Evolutionary conservation across 1,140 invertebrate species (phyloP).

Genomic region (Argopecten irradians): DNA sequence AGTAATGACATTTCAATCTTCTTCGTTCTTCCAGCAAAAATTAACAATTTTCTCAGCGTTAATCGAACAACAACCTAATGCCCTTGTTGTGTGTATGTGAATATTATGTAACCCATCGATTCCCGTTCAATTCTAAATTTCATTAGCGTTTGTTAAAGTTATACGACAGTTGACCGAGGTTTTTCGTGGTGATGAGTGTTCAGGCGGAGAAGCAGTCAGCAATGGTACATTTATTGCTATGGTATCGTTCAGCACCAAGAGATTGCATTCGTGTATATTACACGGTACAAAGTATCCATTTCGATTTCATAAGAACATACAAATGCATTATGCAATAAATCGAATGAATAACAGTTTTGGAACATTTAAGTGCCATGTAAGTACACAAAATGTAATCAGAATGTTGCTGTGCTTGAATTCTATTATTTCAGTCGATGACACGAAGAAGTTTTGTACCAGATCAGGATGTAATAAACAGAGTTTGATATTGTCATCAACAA

Average conservation of each 20-base stretch:
- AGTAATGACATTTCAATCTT: slow-evolving; percentile 23
- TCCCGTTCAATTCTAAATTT: not conserved
- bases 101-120: not conserved
- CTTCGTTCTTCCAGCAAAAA: not conserved
- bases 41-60: not conserved
- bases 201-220: not conserved
- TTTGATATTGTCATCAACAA: too few relatives aligned
- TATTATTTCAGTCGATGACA: not conserved
- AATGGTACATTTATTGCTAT: not conserved
- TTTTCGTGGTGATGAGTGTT: not conserved
- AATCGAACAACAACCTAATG: slow-evolving; percentile 9
- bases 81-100: not conserved
- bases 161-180: not conserved
- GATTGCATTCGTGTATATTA: not conserved
- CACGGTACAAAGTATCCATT: not conserved
- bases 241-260: not conserved
- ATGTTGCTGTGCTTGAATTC: not conserved
- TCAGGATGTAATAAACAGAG: too few relatives aligned
- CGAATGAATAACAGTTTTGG: not conserved
- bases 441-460: not conserved
- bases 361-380: not conserved
- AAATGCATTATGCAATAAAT: not conserved
- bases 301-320: not conserved
- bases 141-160: not conserved
- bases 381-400: not conserved